Percentiles rank a stretch among this genome's conserved stretches.
Conservation (phyloP, 2,888 invertebrate species). For the Ligdia adustata region DNA sequence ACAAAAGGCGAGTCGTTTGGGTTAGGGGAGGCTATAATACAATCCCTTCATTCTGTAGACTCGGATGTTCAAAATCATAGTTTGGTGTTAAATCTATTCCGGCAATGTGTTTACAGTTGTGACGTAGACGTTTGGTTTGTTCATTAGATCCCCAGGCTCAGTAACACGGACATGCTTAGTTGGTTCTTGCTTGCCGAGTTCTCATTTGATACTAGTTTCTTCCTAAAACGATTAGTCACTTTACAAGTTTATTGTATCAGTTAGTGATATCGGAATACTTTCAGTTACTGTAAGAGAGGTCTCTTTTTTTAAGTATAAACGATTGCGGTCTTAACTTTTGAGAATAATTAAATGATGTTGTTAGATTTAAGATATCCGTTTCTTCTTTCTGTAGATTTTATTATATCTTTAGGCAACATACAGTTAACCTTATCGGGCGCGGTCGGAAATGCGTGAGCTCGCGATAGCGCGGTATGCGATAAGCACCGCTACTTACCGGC, state of each 20-base stretch:
- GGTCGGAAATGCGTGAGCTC: conserved; percentile 83
- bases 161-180: conserved; percentile 11
- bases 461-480: conserved; percentile 80
- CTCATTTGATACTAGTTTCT: conserved; percentile 12
- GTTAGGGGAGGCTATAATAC: conserved; percentile 16
- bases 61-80: conserved; percentile 2
- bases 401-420: conserved; percentile 57
- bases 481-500: conserved; percentile 82
- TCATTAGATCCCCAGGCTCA: conserved; percentile 20
- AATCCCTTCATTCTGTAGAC: conserved; percentile 10
- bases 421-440: conserved; percentile 76
- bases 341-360: too few relatives aligned
- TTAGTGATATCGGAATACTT: neutral
- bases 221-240: conserved; percentile 6
- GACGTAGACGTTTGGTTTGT: conserved; percentile 24
- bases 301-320: too few relatives aligned
- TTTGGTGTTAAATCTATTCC: conserved; percentile 21
- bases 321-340: too few relatives aligned
- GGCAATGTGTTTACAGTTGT: conserved; percentile 24
- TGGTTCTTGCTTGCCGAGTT: conserved; percentile 9
- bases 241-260: too few relatives aligned
- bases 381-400: too few relatives aligned
- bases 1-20: conserved; percentile 20
- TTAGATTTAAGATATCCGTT: too few relatives aligned
- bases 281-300: too few relatives aligned